phyloP scores from a whole-genome alignment of 2,113 vertebrate genomes.

The Embiotoca jacksoni region DNA sequence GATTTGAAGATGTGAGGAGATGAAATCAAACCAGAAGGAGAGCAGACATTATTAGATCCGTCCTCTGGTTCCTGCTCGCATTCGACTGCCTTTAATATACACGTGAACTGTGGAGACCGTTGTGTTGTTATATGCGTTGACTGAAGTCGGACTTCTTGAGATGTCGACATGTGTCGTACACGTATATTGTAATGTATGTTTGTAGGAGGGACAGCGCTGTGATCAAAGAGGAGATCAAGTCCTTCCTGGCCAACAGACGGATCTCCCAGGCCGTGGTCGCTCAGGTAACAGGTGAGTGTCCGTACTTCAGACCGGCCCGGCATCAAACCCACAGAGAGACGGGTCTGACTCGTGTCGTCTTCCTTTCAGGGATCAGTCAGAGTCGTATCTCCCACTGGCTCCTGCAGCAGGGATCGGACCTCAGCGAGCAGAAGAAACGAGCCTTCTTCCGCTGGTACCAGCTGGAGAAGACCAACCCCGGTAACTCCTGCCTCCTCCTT shows the following conservation, averaged over 20 bases:
- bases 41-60: slow-evolving; percentile 22
- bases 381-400: slow-evolving; percentile 99
- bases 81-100: slow-evolving; percentile 19
- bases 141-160: slow-evolving; percentile 1
- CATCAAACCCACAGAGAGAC: neutral
- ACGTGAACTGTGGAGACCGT: neutral
- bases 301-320: neutral
- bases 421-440: slow-evolving; percentile 98
- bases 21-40: slow-evolving; percentile 60
- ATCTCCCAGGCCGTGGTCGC: slow-evolving; percentile 99
- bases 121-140: neutral
- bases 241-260: slow-evolving; percentile 95
- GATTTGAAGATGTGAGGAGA: slow-evolving; percentile 68
- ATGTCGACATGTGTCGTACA: neutral
- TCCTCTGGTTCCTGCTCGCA: slow-evolving; percentile 29
- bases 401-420: slow-evolving; percentile 96
- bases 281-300: slow-evolving; percentile 95
- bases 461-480: slow-evolving; percentile 97
- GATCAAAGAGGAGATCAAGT: slow-evolving; percentile 99
- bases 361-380: slow-evolving; percentile 93
- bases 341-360: neutral
- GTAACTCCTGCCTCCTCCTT: slow-evolving; percentile 76
- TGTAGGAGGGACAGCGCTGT: slow-evolving; percentile 95
- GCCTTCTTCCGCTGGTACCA: slow-evolving; percentile 99
- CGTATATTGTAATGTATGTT: slow-evolving; percentile 25